Percentiles rank a stretch among this genome's conserved stretches.
Conservation (phyloP, 2,797 vertebrate genomes). For the Mormyrops boulengeri region DNA sequence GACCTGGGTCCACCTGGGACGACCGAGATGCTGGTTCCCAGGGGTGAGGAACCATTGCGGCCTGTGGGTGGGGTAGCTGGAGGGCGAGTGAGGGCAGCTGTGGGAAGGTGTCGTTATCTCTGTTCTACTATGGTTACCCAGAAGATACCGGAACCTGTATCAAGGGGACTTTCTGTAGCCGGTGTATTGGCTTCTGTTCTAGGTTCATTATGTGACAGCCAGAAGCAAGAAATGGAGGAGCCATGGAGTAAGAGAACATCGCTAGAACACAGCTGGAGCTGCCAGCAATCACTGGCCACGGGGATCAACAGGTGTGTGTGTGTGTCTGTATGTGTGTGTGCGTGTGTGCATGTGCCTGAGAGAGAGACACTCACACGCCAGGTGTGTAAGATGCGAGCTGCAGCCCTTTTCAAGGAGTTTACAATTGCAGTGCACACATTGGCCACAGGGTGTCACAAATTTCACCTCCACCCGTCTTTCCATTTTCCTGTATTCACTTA, state of each 20-base stretch:
- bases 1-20: conserved; percentile 38
- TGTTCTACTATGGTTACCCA: background rate
- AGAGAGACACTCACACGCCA: background rate
- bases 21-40: conserved; percentile 44
- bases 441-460: background rate
- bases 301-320: conserved; percentile 68
- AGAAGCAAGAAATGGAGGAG: conserved; percentile 49
- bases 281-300: conserved; percentile 49
- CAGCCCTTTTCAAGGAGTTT: background rate
- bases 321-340: conserved; percentile 8
- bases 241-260: conserved; percentile 43
- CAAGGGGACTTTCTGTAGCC: background rate
- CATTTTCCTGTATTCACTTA: background rate
- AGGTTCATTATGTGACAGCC: conserved; percentile 50
- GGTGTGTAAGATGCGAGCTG: background rate
- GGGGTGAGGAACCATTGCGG: conserved; percentile 44
- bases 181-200: conserved; percentile 24
- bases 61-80: background rate
- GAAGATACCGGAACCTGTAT: background rate
- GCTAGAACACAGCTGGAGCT: conserved; percentile 50
- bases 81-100: too few species aligned
- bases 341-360: background rate
- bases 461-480: background rate
- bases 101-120: background rate
- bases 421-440: background rate